Evolutionary conservation across 1,140 invertebrate species (phyloP), one percentile per base, ranked within the genome.

Genomic region (Xylocopa sonorina): DNA sequence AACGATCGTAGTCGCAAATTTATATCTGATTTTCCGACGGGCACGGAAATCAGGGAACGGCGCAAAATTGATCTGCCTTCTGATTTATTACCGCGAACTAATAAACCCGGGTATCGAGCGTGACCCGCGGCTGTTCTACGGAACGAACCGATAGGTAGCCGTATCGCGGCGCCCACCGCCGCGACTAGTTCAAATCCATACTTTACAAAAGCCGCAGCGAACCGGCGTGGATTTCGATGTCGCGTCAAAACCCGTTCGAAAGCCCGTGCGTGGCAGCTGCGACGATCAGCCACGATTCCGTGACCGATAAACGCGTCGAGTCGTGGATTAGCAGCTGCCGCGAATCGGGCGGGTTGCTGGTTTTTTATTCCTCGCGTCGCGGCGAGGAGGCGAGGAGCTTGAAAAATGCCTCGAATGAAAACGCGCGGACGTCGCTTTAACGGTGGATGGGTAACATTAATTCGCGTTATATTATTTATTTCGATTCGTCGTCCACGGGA

Each of bases 71-170:
- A 91, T 92, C 90, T 82, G 80, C 80, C 73, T 80, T 72, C 88
- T 92, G 91, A 92, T 92, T 92, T 92, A 92, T 92, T 88, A 82
- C 88, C 84, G 71, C 84, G 87, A 88, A 90, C 89, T 91, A 91
- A 92, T 92, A 91, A 91, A 91, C 89, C 89, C 85, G 66, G n/a
- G 58, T 90, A 90, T 91, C 90, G 87, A 84, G 77, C 82, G 77
- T 77, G 72, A 66, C 83, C 60, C 82, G 83, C 83, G 83, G 81
- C 78, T n/a, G 24, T 67, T 74, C 81, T 71, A 63, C 83, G 82
- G 62, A 80, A 80, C 34, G n/a, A 67, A 63, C 60, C 83, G 83
- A 85, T 85, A 82, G 83, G 79, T 78, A 69, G 74, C 74, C 66
- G 73, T 85, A 79, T 78, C 84, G 69, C 74, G 64, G 48, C 68